A percentile compares a stretch with the other conserved stretches of the same genome.
These are phyloP conservation scores for Lucilia cuprina DNA, from an alignment of 1,140 invertebrate genomes.

Conservation along the genomic window DNA sequence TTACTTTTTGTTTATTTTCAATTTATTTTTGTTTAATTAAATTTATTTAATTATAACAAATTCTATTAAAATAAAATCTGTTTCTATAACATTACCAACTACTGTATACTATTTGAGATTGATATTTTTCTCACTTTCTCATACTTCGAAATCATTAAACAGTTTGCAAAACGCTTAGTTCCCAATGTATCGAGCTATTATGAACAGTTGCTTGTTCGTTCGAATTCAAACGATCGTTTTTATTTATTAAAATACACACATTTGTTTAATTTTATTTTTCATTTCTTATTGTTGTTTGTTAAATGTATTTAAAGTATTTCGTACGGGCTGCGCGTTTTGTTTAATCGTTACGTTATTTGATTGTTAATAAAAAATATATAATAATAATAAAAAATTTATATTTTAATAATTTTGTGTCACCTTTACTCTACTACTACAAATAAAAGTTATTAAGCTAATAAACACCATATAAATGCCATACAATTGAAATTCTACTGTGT, in stretches of 20 bases:
- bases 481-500: background rate
- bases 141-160: conserved; percentile 1
- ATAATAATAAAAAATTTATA: background rate
- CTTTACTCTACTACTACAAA: background rate
- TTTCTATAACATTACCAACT: background rate
- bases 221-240: background rate
- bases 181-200: background rate
- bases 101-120: background rate
- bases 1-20: too few species aligned
- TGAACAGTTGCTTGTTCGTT: background rate
- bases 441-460: background rate
- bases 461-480: background rate
- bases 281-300: background rate
- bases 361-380: background rate
- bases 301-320: background rate
- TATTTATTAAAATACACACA: background rate
- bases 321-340: background rate
- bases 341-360: background rate
- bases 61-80: too few species aligned
- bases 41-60: too few species aligned
- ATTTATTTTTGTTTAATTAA: too few species aligned
- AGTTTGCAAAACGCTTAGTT: background rate
- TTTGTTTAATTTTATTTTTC: background rate
- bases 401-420: background rate
- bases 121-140: background rate